Percentiles rank a stretch among this genome's conserved stretches.
phyloP scores from a whole-genome alignment of 2,797 vertebrate species.

The Cottoperca gobio region DNA sequence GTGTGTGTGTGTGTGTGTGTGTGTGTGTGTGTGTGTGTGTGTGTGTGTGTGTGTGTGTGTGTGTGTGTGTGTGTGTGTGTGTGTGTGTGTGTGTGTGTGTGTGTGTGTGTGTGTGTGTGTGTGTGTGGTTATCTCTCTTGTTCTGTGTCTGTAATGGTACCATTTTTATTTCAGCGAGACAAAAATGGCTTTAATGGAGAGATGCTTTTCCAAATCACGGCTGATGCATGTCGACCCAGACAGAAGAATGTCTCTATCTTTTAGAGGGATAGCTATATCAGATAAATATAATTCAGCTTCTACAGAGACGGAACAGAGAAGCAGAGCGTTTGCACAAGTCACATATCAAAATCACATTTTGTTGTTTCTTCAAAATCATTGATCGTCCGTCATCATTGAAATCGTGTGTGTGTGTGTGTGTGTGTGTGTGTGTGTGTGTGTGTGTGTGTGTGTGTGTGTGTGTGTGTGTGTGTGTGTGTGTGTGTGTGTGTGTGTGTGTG shows the following conservation, averaged over 20 bases:
- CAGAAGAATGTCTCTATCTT: constrained; percentile 69
- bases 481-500: not conserved
- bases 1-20: not conserved
- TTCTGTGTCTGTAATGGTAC: not conserved
- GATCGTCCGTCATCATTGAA: constrained; percentile 47
- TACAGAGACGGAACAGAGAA: constrained; percentile 30
- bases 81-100: no score
- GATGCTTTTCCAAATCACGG: constrained; percentile 48
- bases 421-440: no score
- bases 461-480: no score
- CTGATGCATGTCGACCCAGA: constrained; percentile 52
- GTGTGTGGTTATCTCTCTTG: constrained; percentile 2
- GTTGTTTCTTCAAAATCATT: constrained; percentile 39
- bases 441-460: no score
- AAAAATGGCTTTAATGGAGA: constrained; percentile 33
- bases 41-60: no score
- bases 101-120: not conserved
- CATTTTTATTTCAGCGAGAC: not conserved
- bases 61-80: no score
- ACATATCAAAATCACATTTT: constrained; percentile 37
- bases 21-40: no score
- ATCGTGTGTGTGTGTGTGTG: no score
- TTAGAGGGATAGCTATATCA: constrained; percentile 5
- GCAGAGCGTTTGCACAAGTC: constrained; percentile 72
- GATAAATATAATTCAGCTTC: constrained; percentile 25